Evolutionary conservation across 2,888 invertebrate species (phyloP).

Genomic region (Acrocera orbiculus): DNA sequence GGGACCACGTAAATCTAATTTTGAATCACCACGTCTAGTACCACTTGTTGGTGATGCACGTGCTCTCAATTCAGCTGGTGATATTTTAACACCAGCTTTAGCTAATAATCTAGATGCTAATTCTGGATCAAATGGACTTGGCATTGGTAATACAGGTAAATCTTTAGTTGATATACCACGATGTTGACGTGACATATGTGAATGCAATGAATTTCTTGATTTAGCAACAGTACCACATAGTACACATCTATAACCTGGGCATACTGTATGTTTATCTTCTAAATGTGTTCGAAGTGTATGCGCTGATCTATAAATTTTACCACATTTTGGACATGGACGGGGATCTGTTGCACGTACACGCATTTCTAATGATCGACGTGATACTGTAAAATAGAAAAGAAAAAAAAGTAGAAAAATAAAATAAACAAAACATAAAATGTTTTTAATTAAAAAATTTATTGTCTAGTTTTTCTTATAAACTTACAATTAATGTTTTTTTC

Average conservation of each 20-base stretch:
- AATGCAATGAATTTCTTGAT: constrained; percentile 78
- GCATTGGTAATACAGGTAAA: constrained; percentile 81
- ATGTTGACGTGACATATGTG: constrained; percentile 87
- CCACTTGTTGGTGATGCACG: constrained; percentile 69
- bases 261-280: constrained; percentile 85
- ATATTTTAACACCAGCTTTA: constrained; percentile 76
- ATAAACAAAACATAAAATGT: too few relatives aligned
- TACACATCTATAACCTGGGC: constrained; percentile 81
- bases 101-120: constrained; percentile 69
- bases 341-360: constrained; percentile 84
- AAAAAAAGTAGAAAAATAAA: too few relatives aligned
- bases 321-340: constrained; percentile 81
- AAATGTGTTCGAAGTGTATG: constrained; percentile 81
- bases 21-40: constrained; percentile 55
- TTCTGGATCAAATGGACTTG: constrained; percentile 79
- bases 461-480: too few relatives aligned
- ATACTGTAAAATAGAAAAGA: constrained; percentile 34
- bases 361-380: constrained; percentile 67
- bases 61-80: constrained; percentile 64
- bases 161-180: constrained; percentile 87
- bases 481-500: too few relatives aligned
- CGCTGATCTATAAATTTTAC: constrained; percentile 81
- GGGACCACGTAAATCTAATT: constrained; percentile 55
- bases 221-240: constrained; percentile 86
- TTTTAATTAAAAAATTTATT: too few relatives aligned